Evolutionary conservation across 1,140 invertebrate species (phyloP).

Genomic region (Habropoda laboriosa): DNA sequence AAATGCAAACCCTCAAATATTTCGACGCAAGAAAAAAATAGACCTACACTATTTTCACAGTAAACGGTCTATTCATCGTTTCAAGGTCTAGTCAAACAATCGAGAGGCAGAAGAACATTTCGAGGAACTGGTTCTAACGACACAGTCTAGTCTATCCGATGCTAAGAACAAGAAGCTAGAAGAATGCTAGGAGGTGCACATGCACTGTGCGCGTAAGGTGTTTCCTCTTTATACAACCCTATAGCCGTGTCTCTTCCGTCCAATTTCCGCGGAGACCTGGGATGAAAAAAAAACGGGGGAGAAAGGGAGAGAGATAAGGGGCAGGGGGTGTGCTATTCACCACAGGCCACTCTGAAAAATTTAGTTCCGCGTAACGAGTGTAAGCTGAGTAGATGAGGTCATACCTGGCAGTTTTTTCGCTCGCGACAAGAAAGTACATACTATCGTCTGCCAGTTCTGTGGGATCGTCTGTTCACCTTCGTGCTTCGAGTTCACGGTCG

Average conservation of each 20-base stretch:
- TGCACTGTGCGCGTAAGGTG: conserved; percentile 71
- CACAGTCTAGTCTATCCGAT: conserved; percentile 53
- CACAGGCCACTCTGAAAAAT: conserved; percentile 72
- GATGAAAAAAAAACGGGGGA: conserved; percentile 23
- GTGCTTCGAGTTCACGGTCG: neutral
- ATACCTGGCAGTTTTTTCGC: conserved; percentile 28
- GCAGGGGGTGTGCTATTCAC: conserved; percentile 66
- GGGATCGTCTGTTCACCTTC: neutral
- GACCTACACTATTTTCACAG: no score
- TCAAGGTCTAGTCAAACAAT: neutral
- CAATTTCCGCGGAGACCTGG: conserved; percentile 34
- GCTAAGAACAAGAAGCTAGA: conserved; percentile 30
- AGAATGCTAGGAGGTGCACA: conserved; percentile 33
- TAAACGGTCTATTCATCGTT: neutral
- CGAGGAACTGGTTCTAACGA: conserved; percentile 65
- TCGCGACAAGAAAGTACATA: conserved; percentile 14
- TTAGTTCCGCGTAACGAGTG: conserved; percentile 72
- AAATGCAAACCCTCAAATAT: no score
- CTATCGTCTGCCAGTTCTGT: neutral
- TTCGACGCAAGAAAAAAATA: no score
- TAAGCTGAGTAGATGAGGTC: conserved; percentile 66
- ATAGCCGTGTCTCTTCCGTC: conserved; percentile 6
- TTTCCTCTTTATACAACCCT: conserved; percentile 70
- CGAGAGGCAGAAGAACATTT: conserved; percentile 16
- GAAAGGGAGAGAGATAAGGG: neutral